phyloP scores from a whole-genome alignment of 2,888 invertebrate genomes.

The Stenodera caucasica region DNA sequence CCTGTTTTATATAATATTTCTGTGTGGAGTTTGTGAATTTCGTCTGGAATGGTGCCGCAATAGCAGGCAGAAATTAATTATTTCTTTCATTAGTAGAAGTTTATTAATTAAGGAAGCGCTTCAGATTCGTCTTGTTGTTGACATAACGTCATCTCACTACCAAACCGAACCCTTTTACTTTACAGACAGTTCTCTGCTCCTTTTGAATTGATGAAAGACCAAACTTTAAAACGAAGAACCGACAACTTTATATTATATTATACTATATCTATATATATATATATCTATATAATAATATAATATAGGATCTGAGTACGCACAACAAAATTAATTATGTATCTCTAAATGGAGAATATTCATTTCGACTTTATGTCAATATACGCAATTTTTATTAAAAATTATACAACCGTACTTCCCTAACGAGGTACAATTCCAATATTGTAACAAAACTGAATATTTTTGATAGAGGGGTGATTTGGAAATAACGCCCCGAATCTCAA shows the following conservation, averaged over 20 bases:
- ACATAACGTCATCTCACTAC: conserved; percentile 53
- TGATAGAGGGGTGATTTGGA: no score
- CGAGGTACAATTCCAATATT: no score
- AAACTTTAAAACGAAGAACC: conserved; percentile 51
- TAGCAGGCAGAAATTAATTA: conserved; percentile 58
- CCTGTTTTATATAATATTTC: no score
- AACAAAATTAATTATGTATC: conserved; percentile 56
- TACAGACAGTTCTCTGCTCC: conserved; percentile 41
- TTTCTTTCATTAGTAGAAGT: conserved; percentile 59
- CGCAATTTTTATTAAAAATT: conserved; percentile 27
- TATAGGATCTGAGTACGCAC: conserved; percentile 45
- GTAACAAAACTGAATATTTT: no score
- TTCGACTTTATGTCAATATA: conserved; percentile 28
- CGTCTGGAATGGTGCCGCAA: conserved; percentile 45
- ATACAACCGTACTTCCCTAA: conserved; percentile 1
- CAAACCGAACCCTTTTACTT: conserved; percentile 50
- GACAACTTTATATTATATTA: conserved; percentile 39
- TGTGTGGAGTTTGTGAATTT: no score
- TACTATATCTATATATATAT: neutral
- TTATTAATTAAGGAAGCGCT: conserved; percentile 59
- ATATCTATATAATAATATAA: conserved; percentile 18
- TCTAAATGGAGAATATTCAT: conserved; percentile 49
- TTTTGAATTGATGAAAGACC: conserved; percentile 11
- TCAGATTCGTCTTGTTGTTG: conserved; percentile 56
- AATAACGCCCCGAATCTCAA: no score